Evolutionary conservation across 2,797 vertebrate species (phyloP).

Genomic region (Margarornis squamiger): DNA sequence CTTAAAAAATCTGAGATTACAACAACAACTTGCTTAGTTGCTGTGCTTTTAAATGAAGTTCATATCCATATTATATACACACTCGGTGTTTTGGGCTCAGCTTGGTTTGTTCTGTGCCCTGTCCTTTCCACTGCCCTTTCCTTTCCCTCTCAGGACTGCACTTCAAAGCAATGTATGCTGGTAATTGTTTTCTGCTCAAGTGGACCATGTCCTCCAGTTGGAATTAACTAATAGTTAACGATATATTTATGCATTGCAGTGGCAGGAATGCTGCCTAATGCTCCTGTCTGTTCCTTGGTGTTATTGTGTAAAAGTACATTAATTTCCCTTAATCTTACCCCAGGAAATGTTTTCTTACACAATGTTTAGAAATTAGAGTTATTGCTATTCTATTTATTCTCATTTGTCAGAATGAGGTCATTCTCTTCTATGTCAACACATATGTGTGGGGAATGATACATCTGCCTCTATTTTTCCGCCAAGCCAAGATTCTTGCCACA

Average conservation of each 20-base stretch:
- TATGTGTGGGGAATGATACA: not conserved
- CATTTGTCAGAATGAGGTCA: not conserved
- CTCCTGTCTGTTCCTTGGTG: not conserved
- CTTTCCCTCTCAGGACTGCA: not conserved
- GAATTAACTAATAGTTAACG: not conserved
- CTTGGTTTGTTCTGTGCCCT: not conserved
- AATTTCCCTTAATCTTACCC: not conserved
- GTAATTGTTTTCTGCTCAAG: not conserved
- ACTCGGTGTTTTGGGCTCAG: fast-evolving
- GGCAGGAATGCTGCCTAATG: not conserved
- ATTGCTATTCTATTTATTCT: not conserved
- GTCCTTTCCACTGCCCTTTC: not conserved
- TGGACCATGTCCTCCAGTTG: not conserved
- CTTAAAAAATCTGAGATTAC: not conserved
- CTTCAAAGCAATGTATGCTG: not conserved
- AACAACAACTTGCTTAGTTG: not conserved
- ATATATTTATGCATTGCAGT: not conserved
- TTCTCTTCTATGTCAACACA: not conserved
- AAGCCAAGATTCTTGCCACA: not conserved
- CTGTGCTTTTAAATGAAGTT: not conserved
- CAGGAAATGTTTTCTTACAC: not conserved
- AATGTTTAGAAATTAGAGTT: not conserved
- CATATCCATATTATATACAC: not conserved
- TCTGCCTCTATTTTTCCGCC: not conserved
- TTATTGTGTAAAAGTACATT: not conserved